phyloP scores from a whole-genome alignment of 2,797 vertebrate species.

The Staurois parvus region DNA sequence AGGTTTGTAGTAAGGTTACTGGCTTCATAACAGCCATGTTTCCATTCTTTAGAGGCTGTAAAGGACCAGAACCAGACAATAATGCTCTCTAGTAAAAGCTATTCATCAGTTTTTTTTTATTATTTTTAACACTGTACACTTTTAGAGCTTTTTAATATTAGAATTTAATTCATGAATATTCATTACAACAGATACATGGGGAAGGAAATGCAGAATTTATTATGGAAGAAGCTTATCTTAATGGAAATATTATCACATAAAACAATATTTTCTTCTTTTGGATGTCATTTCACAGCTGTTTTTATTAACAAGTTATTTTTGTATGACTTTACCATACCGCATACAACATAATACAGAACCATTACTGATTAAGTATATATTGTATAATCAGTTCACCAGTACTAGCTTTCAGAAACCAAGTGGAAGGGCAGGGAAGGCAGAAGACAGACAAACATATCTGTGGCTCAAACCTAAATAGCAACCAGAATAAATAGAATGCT shows the following conservation, averaged over 20 bases:
- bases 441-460: no score
- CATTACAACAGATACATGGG: background rate
- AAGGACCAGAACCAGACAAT: background rate
- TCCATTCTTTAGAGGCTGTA: background rate
- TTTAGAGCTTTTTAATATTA: background rate
- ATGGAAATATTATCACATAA: background rate
- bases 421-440: no score
- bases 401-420: no score
- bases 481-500: no score
- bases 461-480: no score
- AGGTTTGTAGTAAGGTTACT: background rate
- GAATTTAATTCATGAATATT: background rate
- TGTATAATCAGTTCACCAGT: no score
- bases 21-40: background rate
- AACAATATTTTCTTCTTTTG: background rate
- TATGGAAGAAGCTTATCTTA: background rate
- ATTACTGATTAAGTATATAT: no score
- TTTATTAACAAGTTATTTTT: background rate
- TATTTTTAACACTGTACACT: background rate
- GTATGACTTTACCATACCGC: no score
- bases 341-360: no score
- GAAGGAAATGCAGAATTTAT: background rate
- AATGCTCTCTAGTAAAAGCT: background rate
- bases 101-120: background rate
- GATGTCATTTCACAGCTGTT: background rate